Evolutionary conservation across 2,888 invertebrate genomes (phyloP).

Genomic region (Cistogaster globosa): DNA sequence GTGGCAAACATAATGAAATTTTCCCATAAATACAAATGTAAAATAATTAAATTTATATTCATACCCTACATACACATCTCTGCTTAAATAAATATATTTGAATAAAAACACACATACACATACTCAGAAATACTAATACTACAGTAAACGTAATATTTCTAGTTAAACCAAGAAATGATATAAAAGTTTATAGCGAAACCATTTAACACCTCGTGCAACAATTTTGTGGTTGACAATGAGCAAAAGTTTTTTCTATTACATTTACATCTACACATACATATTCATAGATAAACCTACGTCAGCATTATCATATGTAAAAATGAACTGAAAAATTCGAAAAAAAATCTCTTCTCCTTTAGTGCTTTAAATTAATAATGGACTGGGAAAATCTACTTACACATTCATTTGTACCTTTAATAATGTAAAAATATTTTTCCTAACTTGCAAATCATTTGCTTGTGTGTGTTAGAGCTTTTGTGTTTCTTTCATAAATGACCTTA

Average conservation of each 20-base stretch:
- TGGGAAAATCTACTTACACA: conserved; percentile 42
- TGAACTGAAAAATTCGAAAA: conserved; percentile 49
- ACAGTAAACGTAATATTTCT: conserved; percentile 24
- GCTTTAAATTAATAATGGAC: conserved; percentile 38
- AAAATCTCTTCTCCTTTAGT: conserved; percentile 56
- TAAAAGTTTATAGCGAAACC: conserved; percentile 73
- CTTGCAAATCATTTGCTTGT: conserved; percentile 8
- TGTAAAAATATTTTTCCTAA: conserved; percentile 58
- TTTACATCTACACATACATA: not conserved
- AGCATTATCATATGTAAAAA: conserved; percentile 14
- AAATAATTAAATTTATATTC: conserved; percentile 65
- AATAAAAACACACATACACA: conserved; percentile 12
- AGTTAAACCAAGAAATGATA: conserved; percentile 69
- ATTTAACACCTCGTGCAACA: conserved; percentile 82
- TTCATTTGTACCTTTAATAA: conserved; percentile 63
- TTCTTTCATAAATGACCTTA: conserved; percentile 38
- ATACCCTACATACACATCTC: conserved; percentile 18
- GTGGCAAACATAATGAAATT: conserved; percentile 61
- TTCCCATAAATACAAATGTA: conserved; percentile 43
- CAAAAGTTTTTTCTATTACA: conserved; percentile 62
- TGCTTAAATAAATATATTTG: conserved; percentile 10
- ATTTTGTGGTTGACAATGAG: conserved; percentile 82
- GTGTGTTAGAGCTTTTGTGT: not conserved
- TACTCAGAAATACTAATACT: not conserved
- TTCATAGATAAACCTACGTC: conserved; percentile 11